phyloP scores from a whole-genome alignment of 2,113 vertebrate species.

The Pollimyrus isidori region DNA sequence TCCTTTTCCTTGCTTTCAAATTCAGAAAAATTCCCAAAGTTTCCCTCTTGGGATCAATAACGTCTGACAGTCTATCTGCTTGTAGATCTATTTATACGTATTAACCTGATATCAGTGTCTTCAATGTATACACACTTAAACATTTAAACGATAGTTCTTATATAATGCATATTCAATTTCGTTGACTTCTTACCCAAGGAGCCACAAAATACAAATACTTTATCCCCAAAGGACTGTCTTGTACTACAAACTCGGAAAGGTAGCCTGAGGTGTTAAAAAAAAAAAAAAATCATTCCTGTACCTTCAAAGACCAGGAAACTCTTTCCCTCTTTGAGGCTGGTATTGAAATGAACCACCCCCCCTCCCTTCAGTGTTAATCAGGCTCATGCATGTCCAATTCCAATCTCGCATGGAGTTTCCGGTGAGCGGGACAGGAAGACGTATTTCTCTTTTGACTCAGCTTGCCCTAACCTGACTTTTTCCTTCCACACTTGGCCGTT shows the following conservation, averaged over 20 bases:
- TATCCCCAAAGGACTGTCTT: not conserved
- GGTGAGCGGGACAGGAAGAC: not conserved
- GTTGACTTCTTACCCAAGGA: not conserved
- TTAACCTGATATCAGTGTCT: not conserved
- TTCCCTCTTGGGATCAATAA: not conserved
- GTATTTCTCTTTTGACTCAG: not conserved
- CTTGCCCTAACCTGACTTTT: not conserved
- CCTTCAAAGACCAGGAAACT: not conserved
- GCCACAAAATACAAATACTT: not conserved
- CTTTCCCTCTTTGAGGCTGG: not conserved
- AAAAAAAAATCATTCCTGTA: not conserved
- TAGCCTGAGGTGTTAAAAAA: not conserved
- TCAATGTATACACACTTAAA: not conserved
- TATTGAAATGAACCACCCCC: not conserved
- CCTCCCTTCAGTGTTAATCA: not conserved
- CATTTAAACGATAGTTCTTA: not conserved
- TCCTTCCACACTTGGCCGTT: not conserved
- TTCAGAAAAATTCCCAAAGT: not conserved
- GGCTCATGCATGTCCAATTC: not conserved
- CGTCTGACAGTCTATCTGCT: not conserved
- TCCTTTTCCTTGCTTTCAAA: not conserved
- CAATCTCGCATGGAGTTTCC: not conserved
- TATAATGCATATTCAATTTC: not conserved
- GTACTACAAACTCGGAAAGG: not conserved
- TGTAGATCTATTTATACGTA: not conserved